Conservation (phyloP, 2,797 vertebrate genomes). For the Melanotaenia trifasciata region DNA sequence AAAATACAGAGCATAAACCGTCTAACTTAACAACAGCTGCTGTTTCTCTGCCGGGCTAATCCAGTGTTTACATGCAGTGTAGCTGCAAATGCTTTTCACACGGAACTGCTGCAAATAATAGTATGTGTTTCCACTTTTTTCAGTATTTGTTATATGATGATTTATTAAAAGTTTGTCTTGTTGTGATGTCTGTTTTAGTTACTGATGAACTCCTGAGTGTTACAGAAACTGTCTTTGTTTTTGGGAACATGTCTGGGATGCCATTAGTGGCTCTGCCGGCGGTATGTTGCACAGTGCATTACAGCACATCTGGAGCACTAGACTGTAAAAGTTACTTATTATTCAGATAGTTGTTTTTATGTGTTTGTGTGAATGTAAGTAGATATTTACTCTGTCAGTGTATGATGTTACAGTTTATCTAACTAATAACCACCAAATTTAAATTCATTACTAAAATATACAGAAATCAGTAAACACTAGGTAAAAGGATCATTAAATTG, state of each 20-base stretch:
- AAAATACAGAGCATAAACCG: too few species aligned
- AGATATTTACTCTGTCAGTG: constrained; percentile 38
- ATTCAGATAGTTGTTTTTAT: constrained; percentile 28
- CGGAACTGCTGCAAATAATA: too few species aligned
- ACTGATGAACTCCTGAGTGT: not conserved
- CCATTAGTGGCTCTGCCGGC: constrained; percentile 43
- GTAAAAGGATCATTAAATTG: not conserved
- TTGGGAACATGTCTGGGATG: not conserved
- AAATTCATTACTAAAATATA: constrained; percentile 2
- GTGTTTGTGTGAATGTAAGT: constrained; percentile 49
- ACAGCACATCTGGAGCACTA: constrained; percentile 80
- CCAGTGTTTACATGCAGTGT: too few species aligned
- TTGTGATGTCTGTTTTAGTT: not conserved
- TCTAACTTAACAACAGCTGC: too few species aligned
- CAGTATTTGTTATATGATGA: too few species aligned
- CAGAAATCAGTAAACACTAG: not conserved
- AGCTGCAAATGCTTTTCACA: too few species aligned
- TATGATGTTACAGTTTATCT: not conserved
- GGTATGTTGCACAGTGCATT: constrained; percentile 74
- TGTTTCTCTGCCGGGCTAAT: too few species aligned
- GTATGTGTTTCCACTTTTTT: too few species aligned
- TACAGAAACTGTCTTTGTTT: not conserved
- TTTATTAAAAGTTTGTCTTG: too few species aligned
- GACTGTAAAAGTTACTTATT: constrained; percentile 79
- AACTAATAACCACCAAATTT: constrained; percentile 15